A percentile compares a stretch with the other conserved stretches of the same genome.
Conservation (phyloP, 2,113 vertebrate genomes). For the Brachyhypopomus occidentalis region DNA sequence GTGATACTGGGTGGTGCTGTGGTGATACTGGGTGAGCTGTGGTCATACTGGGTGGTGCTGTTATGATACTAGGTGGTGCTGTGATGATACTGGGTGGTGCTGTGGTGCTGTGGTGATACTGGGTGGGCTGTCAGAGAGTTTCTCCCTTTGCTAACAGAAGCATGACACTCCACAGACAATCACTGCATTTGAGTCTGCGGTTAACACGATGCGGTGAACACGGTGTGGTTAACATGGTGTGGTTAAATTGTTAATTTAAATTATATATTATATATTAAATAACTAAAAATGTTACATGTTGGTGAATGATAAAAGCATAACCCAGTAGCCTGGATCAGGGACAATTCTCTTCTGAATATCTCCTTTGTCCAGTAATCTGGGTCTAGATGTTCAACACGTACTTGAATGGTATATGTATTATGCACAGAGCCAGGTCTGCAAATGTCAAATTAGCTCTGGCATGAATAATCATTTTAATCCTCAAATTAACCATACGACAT, state of each 20-base stretch:
- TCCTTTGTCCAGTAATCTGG: no score
- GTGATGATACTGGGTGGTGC: no score
- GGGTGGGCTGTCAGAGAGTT: constrained; percentile 23
- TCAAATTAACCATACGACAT: background rate
- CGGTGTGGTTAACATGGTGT: no score
- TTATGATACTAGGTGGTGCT: background rate
- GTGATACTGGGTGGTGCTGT: constrained; percentile 3
- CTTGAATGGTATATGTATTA: background rate
- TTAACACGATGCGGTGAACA: no score
- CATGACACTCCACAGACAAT: constrained; percentile 24
- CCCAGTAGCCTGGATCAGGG: no score
- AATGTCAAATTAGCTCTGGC: background rate
- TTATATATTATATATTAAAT: no score
- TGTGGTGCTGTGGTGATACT: constrained; percentile 23
- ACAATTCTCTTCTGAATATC: background rate
- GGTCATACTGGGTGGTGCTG: background rate
- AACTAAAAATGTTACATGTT: background rate
- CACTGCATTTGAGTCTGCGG: constrained; percentile 10
- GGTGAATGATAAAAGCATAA: background rate
- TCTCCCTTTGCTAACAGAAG: constrained; percentile 41
- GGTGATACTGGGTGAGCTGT: no score
- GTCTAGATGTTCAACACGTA: no score
- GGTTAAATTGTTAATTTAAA: no score
- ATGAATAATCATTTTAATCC: background rate
- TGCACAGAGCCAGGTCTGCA: background rate